Conservation (phyloP, 2,888 invertebrate species). For the Leistus spinibarbis region DNA sequence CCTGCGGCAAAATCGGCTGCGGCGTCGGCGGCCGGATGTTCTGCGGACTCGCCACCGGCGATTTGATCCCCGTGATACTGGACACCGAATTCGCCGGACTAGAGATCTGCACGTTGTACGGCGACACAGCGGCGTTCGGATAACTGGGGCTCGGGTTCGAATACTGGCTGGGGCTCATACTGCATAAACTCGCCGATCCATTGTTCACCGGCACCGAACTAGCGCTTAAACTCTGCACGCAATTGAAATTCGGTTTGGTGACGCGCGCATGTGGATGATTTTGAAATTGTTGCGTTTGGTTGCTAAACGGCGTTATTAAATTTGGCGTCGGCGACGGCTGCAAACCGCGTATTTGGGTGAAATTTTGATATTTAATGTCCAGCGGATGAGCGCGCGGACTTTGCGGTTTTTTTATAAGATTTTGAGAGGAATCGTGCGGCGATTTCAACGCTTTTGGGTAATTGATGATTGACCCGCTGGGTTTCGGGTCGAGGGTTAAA, state of each 20-base stretch:
- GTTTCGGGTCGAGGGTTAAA: conserved; percentile 50
- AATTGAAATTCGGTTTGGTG: not conserved
- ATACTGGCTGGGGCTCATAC: conserved; percentile 55
- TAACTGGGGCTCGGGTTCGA: conserved; percentile 48
- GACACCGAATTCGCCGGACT: conserved; percentile 36
- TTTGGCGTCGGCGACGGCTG: not conserved
- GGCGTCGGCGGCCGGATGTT: conserved; percentile 55
- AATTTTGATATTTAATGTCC: not conserved
- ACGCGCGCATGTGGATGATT: not conserved
- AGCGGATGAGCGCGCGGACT: not conserved
- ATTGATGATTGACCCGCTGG: conserved; percentile 9
- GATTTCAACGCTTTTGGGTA: conserved; percentile 20
- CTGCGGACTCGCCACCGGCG: conserved; percentile 50
- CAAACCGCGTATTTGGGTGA: not conserved
- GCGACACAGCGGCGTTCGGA: conserved; percentile 17
- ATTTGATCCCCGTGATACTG: conserved; percentile 30
- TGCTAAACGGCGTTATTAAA: not conserved
- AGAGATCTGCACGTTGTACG: conserved; percentile 39
- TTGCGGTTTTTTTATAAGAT: conserved; percentile 52
- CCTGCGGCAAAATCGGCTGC: conserved; percentile 54
- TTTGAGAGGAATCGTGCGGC: not conserved
- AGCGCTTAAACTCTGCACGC: not conserved
- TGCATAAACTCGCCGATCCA: conserved; percentile 44
- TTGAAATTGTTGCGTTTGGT: not conserved
- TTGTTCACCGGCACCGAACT: not conserved